Conservation (phyloP, 2,888 invertebrate species). For the Silvanus unidentatus region DNA sequence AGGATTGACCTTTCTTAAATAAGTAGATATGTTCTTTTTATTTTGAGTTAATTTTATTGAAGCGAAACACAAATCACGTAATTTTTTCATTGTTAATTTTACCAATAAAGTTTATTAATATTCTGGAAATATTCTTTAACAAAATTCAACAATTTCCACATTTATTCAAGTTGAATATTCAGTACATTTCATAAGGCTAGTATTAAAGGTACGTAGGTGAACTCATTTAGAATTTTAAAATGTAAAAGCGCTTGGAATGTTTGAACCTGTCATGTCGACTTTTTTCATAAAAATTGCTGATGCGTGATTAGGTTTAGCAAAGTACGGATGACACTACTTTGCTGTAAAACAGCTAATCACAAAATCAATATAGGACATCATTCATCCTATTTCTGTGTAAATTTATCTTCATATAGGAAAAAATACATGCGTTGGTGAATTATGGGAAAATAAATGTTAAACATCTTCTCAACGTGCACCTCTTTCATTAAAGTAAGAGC, state of each 20-base stretch:
- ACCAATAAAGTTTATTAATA: no score
- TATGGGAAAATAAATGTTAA: no score
- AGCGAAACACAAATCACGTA: no score
- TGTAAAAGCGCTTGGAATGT: background rate
- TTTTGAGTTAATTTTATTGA: no score
- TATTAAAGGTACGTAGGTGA: constrained; percentile 11
- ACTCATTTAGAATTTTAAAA: constrained; percentile 26
- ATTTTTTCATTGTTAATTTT: no score
- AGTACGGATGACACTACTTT: constrained; percentile 26
- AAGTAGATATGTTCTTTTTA: no score
- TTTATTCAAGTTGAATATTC: background rate
- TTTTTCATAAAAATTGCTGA: constrained; percentile 29
- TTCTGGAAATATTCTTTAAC: no score
- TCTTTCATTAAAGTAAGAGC: no score
- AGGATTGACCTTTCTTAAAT: no score
- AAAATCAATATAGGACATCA: constrained; percentile 33
- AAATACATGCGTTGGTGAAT: no score
- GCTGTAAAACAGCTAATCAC: constrained; percentile 28
- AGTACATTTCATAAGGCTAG: background rate
- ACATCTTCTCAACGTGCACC: no score
- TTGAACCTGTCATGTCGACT: constrained; percentile 4
- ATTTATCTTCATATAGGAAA: background rate
- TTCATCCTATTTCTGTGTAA: constrained; percentile 25
- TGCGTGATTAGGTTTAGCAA: constrained; percentile 31
- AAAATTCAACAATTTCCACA: background rate